Base-by-base conservation (phyloP, 2,888 invertebrate species). In the Eupelmus urozonus region DNA sequence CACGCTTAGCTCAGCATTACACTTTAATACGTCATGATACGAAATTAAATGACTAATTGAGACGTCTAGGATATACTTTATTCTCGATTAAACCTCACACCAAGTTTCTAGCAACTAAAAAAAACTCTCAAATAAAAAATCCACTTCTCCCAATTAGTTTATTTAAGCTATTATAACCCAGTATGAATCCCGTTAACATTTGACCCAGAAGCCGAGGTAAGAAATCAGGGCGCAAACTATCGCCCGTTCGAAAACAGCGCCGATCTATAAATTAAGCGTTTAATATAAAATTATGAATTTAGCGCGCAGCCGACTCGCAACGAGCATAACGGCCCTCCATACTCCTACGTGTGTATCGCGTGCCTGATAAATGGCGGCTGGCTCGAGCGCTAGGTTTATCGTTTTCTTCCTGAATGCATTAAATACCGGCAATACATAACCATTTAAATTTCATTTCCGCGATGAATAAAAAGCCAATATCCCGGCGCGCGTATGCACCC, bases 361-460 rank as follows among this genome's bases (percentile, higher is more conserved):
- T 74, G 74, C 25, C 66, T 71, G 75, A 79, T 67, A 60, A 79
- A 79, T 53, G 65, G 53, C 18, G 29, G 18, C 34, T 27, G 70
- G n/a, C 16, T 27, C 70, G 9, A 3, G 1, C 53, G 18, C 67
- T 20, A n/a, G 74, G 49, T 75, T 79, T 79, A 79, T 72, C 70
- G 75, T 67, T 75, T 79, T 79, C 75, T 75, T 75, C 71, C 75
- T 70, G 75, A 71, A 66, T 66, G 55, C 66, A 72, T 79, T 76
- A 79, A 78, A 76, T 60, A 78, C 63, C 55, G 78, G 66, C 34
- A 67, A 79, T 78, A 55, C 59, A 66, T 71, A 66, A 75, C 60
- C 78, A 71, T 75, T 78, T 71, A 71, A 75, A 75, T 71, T 75
- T 51, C 78, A 65, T 75, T 75, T 75, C 74, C 70, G 78, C 53